phyloP scores from a whole-genome alignment of 2,888 invertebrate species.

The Athalia cordata region DNA sequence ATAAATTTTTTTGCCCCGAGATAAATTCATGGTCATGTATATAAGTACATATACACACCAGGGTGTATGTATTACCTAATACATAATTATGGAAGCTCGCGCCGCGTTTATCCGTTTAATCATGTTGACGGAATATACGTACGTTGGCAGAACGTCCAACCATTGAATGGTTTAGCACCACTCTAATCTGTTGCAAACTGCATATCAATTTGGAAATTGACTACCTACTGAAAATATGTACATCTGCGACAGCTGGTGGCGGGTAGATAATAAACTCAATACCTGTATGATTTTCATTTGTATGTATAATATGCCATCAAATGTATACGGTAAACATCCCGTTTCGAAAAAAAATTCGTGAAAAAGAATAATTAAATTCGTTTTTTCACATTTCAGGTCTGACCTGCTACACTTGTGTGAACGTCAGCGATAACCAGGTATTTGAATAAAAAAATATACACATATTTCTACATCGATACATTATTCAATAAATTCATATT shows the following conservation, averaged over 20 bases:
- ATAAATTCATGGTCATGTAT: too few species aligned
- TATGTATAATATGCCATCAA: neutral
- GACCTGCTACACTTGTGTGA: conserved; percentile 80
- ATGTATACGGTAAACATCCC: conserved; percentile 6
- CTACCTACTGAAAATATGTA: too few species aligned
- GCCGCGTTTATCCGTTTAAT: too few species aligned
- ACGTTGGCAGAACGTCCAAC: too few species aligned
- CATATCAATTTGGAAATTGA: too few species aligned
- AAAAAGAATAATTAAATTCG: conserved; percentile 11
- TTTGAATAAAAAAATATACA: neutral
- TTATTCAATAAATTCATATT: too few species aligned
- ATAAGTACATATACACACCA: neutral
- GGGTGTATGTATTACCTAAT: neutral
- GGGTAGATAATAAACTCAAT: too few species aligned
- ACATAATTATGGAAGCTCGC: neutral
- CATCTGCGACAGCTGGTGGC: too few species aligned
- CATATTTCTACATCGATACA: neutral
- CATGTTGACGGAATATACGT: too few species aligned
- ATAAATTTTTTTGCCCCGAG: too few species aligned
- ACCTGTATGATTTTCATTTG: neutral
- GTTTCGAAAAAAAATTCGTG: neutral
- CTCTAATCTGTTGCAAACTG: too few species aligned
- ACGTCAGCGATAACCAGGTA: conserved; percentile 79
- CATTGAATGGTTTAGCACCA: too few species aligned
- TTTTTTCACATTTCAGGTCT: conserved; percentile 65